These are phyloP conservation scores for Mastigias papua DNA, from an alignment of 30 jellyfish, hydroid and myxozoan genomes.

Conservation along the genomic window DNA sequence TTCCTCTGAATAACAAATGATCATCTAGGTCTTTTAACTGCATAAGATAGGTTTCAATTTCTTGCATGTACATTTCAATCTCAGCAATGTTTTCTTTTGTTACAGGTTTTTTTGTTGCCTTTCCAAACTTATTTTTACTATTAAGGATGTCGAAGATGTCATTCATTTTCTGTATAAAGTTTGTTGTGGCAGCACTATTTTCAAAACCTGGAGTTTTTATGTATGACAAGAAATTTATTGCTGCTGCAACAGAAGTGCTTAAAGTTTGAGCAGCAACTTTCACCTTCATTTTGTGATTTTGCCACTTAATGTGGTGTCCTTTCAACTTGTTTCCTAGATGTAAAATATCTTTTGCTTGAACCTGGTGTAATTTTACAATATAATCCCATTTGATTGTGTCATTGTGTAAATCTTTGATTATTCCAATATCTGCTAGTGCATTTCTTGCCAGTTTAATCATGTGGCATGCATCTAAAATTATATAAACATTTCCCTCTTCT, in stretches of 20 bases:
- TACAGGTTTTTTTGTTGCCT: slow-evolving; percentile 23
- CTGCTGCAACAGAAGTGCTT: slow-evolving; percentile 67
- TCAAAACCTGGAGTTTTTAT: slow-evolving; percentile 26
- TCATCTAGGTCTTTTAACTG: slow-evolving; percentile 1
- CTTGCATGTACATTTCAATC: slow-evolving; percentile 11
- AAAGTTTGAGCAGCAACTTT: slow-evolving; percentile 44
- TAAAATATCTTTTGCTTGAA: slow-evolving; percentile 27
- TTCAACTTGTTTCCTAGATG: slow-evolving; percentile 53
- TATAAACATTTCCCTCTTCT: slow-evolving; percentile 3
- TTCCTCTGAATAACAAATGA: background rate
- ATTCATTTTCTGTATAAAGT: slow-evolving; percentile 20
- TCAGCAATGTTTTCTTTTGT: slow-evolving; percentile 8
- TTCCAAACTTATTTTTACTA: slow-evolving; percentile 40
- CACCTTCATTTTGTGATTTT: slow-evolving; percentile 2
- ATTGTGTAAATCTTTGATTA: background rate
- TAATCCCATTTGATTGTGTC: slow-evolving; percentile 32
- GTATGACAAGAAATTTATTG: slow-evolving; percentile 12
- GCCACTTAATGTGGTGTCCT: slow-evolving; percentile 23
- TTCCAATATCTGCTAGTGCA: slow-evolving; percentile 39
- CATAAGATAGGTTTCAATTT: slow-evolving; percentile 16
- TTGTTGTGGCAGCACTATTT: slow-evolving; percentile 6
- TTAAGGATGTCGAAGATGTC: slow-evolving; percentile 19
- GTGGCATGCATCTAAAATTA: slow-evolving; percentile 55
- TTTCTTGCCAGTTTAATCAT: slow-evolving; percentile 57
- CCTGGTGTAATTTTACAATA: slow-evolving; percentile 23